Conservation (phyloP, 2,888 invertebrate species). For the Brenthis hecate region DNA sequence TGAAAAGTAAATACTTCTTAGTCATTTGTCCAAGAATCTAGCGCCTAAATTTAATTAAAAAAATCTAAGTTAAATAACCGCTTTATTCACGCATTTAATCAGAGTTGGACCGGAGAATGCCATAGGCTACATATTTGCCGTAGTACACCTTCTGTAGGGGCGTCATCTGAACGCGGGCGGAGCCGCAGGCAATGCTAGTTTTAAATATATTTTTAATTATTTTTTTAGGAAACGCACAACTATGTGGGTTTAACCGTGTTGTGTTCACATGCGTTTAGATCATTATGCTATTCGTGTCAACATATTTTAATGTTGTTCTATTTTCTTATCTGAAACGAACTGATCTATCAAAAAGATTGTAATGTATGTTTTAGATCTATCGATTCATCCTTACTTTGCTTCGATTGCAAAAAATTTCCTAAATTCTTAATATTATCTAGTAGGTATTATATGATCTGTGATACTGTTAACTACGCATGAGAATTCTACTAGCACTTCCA, state of each 20-base stretch:
- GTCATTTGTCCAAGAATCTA: background rate
- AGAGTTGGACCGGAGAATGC: too few relatives aligned
- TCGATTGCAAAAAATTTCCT: background rate
- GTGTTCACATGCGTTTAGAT: constrained; percentile 56
- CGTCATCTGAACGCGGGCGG: too few relatives aligned
- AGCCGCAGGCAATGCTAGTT: too few relatives aligned
- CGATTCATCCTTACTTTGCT: background rate
- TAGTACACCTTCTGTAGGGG: too few relatives aligned
- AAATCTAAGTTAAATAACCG: too few relatives aligned
- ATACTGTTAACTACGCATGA: too few relatives aligned
- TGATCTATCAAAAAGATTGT: background rate
- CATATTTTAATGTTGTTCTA: constrained; percentile 49
- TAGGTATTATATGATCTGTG: too few relatives aligned
- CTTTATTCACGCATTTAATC: too few relatives aligned
- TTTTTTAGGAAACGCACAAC: constrained; percentile 46
- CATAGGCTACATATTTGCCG: too few relatives aligned
- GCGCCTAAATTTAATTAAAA: too few relatives aligned
- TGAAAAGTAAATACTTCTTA: constrained; percentile 4
- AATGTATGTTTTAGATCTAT: background rate
- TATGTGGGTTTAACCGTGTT: constrained; percentile 59
- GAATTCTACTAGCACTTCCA: too few relatives aligned
- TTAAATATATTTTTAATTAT: constrained; percentile 44
- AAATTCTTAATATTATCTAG: too few relatives aligned
- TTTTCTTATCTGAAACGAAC: constrained; percentile 39
- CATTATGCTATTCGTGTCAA: constrained; percentile 54